phyloP scores from a whole-genome alignment of 2,113 vertebrate species.

The Scopus umbretta region DNA sequence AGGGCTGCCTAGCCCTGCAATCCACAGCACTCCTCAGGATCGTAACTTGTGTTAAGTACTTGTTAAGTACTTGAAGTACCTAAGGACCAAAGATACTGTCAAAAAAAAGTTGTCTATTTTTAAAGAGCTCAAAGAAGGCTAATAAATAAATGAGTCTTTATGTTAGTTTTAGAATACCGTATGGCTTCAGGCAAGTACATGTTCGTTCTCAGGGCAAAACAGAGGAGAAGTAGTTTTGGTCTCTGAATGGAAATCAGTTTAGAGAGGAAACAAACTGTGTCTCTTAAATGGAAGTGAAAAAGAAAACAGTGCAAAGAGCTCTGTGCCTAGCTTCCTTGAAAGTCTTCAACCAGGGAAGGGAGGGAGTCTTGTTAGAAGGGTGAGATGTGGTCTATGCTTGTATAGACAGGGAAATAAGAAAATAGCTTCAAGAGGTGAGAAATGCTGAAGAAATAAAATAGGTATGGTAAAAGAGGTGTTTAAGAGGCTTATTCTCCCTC shows the following conservation, averaged over 20 bases:
- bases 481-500: conserved; percentile 62
- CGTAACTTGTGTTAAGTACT: background rate
- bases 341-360: background rate
- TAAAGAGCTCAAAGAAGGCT: background rate
- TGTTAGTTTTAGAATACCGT: background rate
- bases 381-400: background rate
- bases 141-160: background rate
- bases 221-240: background rate
- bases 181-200: background rate
- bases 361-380: background rate
- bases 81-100: background rate
- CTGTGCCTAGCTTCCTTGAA: conserved; percentile 10
- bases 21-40: background rate
- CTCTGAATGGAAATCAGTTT: background rate
- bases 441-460: conserved; percentile 60
- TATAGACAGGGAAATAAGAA: conserved; percentile 18
- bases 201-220: background rate
- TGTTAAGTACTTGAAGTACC: too few relatives aligned
- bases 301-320: conserved; percentile 7
- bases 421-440: conserved; percentile 31
- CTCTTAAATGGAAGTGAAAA: conserved; percentile 35
- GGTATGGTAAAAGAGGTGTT: conserved; percentile 65
- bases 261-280: background rate
- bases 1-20: background rate
- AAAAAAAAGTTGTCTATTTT: background rate